Base-by-base conservation (phyloP, 2,797 vertebrate species). In the Oophaga sylvatica region DNA sequence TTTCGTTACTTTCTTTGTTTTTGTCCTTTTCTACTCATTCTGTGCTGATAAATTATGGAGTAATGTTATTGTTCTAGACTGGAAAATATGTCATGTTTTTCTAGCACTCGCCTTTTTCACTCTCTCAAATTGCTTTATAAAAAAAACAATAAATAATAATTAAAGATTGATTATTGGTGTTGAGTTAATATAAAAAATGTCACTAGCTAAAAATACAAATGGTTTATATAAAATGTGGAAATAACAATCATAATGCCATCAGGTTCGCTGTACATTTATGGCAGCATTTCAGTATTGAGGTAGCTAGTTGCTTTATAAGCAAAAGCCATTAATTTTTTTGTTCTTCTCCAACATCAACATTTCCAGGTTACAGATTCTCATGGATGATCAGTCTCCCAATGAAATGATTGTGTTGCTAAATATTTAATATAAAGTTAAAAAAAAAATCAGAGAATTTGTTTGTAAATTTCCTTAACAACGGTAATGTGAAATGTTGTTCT, bases 61-160 rank as follows among this genome's bases (percentile, higher is more conserved):
- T 22, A 5, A 45, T 57, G 75, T 85, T 29, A 67, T 57, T 56
- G n/a, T 71, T 60, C 22, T 70, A 1, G 2, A 53, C 13, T n/a
- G 9, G 1, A 71, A 59, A 57, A 82, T 15, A 41, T 41, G 1
- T 68, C 16, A 20, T 59, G 22, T 17, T 83, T 86, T 89, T 76
- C 59, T 82, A 86, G 0, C 35, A 17, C 29, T 89, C 82, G 53
- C 63, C 65, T 48, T 17, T n/a, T 71, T 26, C 45, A 85, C 86
- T 89, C 63, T 79, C 86, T 45, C 86, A 86, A 89, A 87, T 35
- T 86, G 20, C 56, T 86, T 89, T 83, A 75, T 86, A 83, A 53
- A 65, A 45, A 84, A 19, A 22, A 53, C 67, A 41, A 41, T 41
- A 41, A 41, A 41, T 41, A 41, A 41, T 41, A 17, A n/a, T 6